A percentile compares a stretch with the other conserved stretches of the same genome.
phyloP scores from a whole-genome alignment of 2,797 vertebrate species.

The Picus viridis region DNA sequence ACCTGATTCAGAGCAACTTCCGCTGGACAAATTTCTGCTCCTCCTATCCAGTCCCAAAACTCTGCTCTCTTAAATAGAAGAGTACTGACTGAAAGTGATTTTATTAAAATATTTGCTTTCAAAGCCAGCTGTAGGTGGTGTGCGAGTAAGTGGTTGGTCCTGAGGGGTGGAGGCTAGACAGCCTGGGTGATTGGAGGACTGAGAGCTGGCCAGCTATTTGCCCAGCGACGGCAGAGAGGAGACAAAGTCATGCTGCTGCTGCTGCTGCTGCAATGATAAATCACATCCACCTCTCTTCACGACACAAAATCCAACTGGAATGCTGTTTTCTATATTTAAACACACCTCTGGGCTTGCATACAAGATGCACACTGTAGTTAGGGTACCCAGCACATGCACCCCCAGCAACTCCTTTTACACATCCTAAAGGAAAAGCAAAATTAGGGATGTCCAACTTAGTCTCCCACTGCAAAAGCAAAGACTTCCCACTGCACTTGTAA shows the following conservation, averaged over 20 bases:
- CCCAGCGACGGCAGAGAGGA: neutral
- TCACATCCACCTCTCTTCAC: neutral
- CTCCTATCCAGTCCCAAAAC: neutral
- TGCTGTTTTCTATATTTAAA: neutral
- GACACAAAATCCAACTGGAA: neutral
- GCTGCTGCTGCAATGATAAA: constrained; percentile 10
- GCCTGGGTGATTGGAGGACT: constrained; percentile 69
- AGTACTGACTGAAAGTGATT: constrained; percentile 23
- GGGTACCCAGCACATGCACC: neutral
- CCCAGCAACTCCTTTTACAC: neutral
- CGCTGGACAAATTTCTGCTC: constrained; percentile 1
- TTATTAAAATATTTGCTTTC: constrained; percentile 37
- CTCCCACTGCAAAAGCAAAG: neutral
- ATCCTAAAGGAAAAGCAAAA: neutral
- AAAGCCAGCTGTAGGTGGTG: neutral
- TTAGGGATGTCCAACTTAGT: neutral
- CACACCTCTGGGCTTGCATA: neutral
- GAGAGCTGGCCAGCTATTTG: neutral
- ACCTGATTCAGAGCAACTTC: constrained; percentile 49
- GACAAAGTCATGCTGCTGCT: neutral
- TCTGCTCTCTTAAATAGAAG: neutral
- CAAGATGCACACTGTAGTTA: rapidly evolving
- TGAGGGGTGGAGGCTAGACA: constrained; percentile 62
- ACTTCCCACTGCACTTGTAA: neutral
- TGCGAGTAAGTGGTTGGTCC: neutral